Base-by-base conservation (phyloP, 2,113 vertebrate genomes). In the Pica pica region DNA sequence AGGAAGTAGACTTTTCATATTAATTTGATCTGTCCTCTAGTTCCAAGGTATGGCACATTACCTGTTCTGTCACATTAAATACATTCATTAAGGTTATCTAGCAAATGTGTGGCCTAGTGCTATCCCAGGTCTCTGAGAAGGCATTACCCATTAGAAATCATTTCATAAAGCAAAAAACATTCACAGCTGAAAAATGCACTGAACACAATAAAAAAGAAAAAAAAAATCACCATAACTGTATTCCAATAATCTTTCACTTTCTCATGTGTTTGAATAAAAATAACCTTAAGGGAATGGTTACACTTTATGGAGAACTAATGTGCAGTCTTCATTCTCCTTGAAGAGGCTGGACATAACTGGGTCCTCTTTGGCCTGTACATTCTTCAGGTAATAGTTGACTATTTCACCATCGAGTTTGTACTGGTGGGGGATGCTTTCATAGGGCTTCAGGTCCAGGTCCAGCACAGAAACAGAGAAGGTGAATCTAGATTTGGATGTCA, bases 391-490 rank as follows among this genome's bases (percentile, higher is more conserved):
- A 95, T 98, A 99, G 94, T 97, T 99, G 70, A 99, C 99, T 11
- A 99, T 99, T 97, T 99, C 99, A 94, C 98, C 98, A 82, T 99
- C 99, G 5, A 99, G 98, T 65, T 98, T 98, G 95, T 98, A 97
- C 97, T 99, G 99, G 71, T 99, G 98, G 44, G 98, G 98, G 75
- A 99, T 98, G 97, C 98, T 99, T 90, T 99, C 99, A 2, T 99
- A 99, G 2, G 99, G 99, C 91, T 99, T 99, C 11, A 99, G 99
- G 93, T 99, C 99, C 17, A 99, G 97, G 90, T 99, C 99, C 97
- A 99, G 95, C 95, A 99, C 99, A 85, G 99, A 99, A 83, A 99
- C 98, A 0, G 98, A 99, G 95, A 98, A 99, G 41, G 98, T 98
- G 87, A 99, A 98, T 52, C 98, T 97, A 55, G 98, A 98, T 81